Evolutionary conservation across 2,888 invertebrate genomes (phyloP).

Genomic region (Eupithecia centaureata): DNA sequence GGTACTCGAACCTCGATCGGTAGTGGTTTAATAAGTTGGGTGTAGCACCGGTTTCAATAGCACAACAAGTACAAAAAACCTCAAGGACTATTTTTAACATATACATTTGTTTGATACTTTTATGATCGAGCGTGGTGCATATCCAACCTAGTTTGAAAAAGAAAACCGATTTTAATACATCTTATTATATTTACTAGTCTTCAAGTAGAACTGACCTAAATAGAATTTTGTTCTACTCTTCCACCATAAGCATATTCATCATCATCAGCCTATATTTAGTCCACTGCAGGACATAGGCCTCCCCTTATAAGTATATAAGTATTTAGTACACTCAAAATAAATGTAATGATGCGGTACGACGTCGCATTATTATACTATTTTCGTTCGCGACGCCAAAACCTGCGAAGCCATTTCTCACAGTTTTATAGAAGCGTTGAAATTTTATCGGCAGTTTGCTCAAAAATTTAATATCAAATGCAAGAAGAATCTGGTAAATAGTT

Average conservation of each 20-base stretch:
- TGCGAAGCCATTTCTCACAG: neutral
- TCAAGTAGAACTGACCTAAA: neutral
- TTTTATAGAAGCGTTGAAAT: neutral
- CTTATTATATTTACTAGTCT: neutral
- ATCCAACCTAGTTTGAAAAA: neutral
- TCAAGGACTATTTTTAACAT: neutral
- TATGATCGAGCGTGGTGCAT: neutral
- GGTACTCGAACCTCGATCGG: neutral
- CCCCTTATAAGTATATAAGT: no score
- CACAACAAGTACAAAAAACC: neutral
- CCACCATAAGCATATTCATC: neutral
- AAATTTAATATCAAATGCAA: neutral
- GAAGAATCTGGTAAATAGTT: neutral
- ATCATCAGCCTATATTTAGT: no score
- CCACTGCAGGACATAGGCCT: no score
- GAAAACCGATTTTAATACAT: neutral
- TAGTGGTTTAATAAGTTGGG: constrained; percentile 16
- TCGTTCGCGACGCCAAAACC: neutral
- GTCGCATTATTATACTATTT: no score
- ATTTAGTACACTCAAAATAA: neutral
- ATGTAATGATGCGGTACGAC: neutral
- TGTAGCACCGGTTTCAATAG: constrained; percentile 1
- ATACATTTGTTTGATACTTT: neutral
- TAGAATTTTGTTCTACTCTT: neutral
- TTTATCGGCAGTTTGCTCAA: constrained; percentile 3